A percentile compares a stretch with the other conserved stretches of the same genome.
Evolutionary conservation across 2,888 invertebrate genomes (phyloP).

Genomic region (Hipparchia sbordonii): DNA sequence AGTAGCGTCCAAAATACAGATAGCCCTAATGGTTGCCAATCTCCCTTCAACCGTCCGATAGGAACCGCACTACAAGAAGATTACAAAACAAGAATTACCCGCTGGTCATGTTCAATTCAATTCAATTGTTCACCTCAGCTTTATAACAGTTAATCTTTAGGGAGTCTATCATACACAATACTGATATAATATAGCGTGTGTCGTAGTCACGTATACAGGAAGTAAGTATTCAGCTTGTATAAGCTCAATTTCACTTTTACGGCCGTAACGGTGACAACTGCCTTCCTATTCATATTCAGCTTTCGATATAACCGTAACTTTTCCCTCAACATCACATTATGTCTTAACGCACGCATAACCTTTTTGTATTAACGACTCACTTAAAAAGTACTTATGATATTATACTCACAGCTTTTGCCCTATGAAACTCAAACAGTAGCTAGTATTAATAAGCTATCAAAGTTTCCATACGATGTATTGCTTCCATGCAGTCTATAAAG

Average conservation of each 20-base stretch:
- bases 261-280: background rate
- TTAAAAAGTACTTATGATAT: background rate
- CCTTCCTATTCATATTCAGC: slow-evolving; percentile 3
- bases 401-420: background rate
- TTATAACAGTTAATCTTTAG: slow-evolving; percentile 7
- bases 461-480: no score
- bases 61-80: no score
- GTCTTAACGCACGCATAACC: background rate
- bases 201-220: slow-evolving; percentile 15
- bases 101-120: background rate
- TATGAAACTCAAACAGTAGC: background rate
- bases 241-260: slow-evolving; percentile 17
- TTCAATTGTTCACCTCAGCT: background rate
- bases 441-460: no score
- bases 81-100: no score
- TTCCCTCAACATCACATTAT: background rate
- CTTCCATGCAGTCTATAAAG: no score
- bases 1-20: no score
- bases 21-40: no score
- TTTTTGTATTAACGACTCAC: background rate
- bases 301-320: slow-evolving; percentile 2
- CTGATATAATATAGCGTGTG: slow-evolving; percentile 8
- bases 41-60: no score
- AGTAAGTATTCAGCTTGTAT: slow-evolving; percentile 15
- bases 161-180: slow-evolving; percentile 3